Evolutionary conservation across 2,113 vertebrate genomes (phyloP).

Genomic region (Ophthalmolycus amberensis): DNA sequence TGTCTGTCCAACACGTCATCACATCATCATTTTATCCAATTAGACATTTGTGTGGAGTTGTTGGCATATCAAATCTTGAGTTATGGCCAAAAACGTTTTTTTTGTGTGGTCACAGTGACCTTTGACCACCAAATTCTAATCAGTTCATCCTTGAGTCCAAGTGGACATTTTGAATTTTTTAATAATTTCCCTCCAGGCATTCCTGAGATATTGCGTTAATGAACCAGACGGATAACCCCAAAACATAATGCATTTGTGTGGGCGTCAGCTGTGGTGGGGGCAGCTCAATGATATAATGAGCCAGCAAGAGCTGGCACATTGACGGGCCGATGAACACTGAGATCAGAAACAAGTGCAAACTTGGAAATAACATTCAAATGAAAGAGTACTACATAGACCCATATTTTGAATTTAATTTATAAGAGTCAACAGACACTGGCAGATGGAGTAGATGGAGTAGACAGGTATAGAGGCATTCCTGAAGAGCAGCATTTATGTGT

Average conservation of each 20-base stretch:
- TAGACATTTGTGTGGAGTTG: neutral
- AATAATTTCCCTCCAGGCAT: neutral
- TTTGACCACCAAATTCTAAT: neutral
- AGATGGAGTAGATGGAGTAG: neutral
- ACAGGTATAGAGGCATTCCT: neutral
- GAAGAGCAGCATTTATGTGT: neutral
- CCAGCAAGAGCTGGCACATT: neutral
- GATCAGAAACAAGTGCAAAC: neutral
- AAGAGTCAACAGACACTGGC: too few relatives aligned
- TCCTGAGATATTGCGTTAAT: neutral
- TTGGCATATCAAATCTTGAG: neutral
- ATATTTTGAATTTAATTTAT: neutral
- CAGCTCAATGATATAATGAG: neutral
- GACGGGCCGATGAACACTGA: neutral
- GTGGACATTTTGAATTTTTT: neutral
- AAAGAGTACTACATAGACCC: neutral
- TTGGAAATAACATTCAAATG: neutral
- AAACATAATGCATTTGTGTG: neutral
- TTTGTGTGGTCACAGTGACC: neutral
- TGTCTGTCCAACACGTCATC: neutral
- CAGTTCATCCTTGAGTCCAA: neutral
- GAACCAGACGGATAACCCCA: neutral
- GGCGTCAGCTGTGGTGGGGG: too few relatives aligned
- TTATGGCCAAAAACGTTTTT: too few relatives aligned
- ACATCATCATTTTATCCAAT: neutral